phyloP scores from a whole-genome alignment of 2,888 invertebrate species.

The Suillia variegata region DNA sequence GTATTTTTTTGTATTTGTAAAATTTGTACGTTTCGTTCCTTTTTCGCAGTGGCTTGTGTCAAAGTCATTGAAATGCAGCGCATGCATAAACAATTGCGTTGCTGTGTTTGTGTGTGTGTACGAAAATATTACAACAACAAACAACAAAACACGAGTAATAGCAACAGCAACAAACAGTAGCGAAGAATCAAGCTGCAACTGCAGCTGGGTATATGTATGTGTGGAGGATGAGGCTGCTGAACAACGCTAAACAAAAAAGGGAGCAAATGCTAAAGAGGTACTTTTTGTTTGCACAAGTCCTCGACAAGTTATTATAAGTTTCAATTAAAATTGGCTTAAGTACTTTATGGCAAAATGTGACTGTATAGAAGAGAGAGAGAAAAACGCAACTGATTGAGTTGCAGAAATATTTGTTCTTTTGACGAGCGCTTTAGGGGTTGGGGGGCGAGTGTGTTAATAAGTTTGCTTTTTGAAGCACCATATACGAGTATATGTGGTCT shows the following conservation, averaged over 20 bases:
- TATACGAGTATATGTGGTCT: no score
- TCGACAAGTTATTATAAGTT: slow-evolving; percentile 1
- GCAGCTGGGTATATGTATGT: no score
- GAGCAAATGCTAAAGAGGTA: not conserved
- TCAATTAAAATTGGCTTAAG: slow-evolving; percentile 1
- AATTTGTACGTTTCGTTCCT: no score
- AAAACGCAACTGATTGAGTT: no score
- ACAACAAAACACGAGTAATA: no score
- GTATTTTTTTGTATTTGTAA: not conserved
- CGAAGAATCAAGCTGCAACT: not conserved
- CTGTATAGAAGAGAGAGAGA: no score
- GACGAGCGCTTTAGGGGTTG: no score
- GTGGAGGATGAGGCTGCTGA: no score
- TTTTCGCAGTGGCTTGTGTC: slow-evolving; percentile 30
- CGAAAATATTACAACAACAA: not conserved
- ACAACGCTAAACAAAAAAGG: not conserved
- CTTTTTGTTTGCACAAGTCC: not conserved
- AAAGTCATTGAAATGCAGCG: slow-evolving; percentile 46
- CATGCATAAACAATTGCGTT: slow-evolving; percentile 45
- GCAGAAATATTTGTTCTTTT: no score
- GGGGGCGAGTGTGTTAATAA: no score
- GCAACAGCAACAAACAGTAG: not conserved
- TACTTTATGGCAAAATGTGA: not conserved
- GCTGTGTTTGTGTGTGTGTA: not conserved
- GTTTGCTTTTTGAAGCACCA: no score